Evolutionary conservation across 2,888 invertebrate genomes (phyloP).

Genomic region (Fragum whitleyi): DNA sequence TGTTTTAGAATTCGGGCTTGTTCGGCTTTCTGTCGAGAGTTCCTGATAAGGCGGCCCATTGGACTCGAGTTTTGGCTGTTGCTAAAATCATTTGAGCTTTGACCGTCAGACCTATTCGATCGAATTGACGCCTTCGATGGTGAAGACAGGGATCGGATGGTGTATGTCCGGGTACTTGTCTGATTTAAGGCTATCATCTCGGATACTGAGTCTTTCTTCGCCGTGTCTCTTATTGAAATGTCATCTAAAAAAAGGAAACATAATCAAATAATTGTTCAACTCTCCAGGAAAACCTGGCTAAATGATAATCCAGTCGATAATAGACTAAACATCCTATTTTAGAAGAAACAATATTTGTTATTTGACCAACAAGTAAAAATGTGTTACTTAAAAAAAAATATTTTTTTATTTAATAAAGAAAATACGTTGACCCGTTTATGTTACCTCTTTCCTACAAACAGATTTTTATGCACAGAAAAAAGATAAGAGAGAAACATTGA

Average conservation of each 20-base stretch:
- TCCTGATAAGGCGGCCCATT: constrained; percentile 5
- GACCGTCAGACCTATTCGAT: not conserved
- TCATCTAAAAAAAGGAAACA: not conserved
- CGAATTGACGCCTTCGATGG: not conserved
- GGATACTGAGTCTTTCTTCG: not conserved
- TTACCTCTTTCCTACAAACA: no score
- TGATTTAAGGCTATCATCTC: constrained; percentile 20
- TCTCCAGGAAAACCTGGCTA: no score
- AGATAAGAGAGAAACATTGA: no score
- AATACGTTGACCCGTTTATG: no score
- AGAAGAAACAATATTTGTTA: no score
- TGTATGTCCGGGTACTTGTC: constrained; percentile 5
- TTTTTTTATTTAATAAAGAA: no score
- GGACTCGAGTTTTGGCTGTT: constrained; percentile 7
- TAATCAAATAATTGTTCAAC: no score
- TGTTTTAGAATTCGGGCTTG: constrained; percentile 61
- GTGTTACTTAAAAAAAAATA: no score
- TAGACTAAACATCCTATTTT: no score
- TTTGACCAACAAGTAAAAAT: no score
- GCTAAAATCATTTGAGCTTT: not conserved
- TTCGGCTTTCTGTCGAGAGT: constrained; percentile 43
- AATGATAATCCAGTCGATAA: no score
- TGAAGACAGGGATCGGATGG: not conserved
- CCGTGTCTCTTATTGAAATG: not conserved
- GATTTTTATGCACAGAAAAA: no score